Evolutionary conservation across 2,888 invertebrate genomes (phyloP).

Genomic region (Eristalis intricaria): DNA sequence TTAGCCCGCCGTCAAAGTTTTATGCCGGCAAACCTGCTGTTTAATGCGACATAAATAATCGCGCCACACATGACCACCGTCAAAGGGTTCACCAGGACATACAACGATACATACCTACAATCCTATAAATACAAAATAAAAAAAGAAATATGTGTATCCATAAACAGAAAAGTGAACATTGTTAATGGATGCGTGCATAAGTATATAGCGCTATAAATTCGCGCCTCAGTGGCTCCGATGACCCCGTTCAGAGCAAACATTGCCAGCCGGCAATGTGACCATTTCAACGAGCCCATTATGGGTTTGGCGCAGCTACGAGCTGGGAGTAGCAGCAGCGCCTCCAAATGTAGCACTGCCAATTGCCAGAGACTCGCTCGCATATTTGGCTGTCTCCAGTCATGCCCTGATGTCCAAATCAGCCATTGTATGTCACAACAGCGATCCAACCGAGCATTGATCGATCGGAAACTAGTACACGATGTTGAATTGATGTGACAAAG

Average conservation of each 20-base stretch:
- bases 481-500: conserved; percentile 50
- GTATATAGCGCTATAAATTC: conserved; percentile 32
- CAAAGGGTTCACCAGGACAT: background rate
- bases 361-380: conserved; percentile 16
- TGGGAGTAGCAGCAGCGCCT: background rate
- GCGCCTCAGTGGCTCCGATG: conserved; percentile 36
- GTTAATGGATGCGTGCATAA: conserved; percentile 26
- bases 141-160: background rate
- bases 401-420: conserved; percentile 11
- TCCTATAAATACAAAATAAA: background rate
- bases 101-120: background rate
- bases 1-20: background rate
- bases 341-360: conserved; percentile 14
- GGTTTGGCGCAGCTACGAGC: conserved; percentile 15
- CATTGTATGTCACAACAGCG: background rate
- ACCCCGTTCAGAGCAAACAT: conserved; percentile 28
- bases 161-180: conserved; percentile 13
- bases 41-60: conserved; percentile 1
- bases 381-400: conserved; percentile 31
- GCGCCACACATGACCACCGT: background rate
- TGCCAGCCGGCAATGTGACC: conserved; percentile 12
- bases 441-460: conserved; percentile 1
- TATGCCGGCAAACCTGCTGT: background rate
- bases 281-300: conserved; percentile 27
- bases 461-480: conserved; percentile 8